Base-by-base conservation (phyloP, 2,888 invertebrate genomes). In the Teleiodes luculella region DNA sequence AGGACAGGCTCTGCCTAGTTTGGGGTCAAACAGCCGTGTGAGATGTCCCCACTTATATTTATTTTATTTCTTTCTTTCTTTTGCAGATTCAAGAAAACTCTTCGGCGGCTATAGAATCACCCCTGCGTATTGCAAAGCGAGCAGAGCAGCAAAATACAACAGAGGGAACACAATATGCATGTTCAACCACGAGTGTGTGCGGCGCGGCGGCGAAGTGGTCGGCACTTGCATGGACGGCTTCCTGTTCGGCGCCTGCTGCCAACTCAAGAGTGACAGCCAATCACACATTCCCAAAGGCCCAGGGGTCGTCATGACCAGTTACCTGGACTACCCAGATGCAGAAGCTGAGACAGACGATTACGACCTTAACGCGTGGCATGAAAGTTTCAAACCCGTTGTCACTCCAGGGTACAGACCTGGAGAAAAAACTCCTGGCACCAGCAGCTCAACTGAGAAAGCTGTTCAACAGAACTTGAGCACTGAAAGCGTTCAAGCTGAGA, bases 221-320 rank as follows among this genome's bases (percentile, higher is more conserved):
- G 96, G 97, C 0, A 94, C 97, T 0, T 97, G 97, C 72, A 96
- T 97, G 94, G 97, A 97, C 70, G 96, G 97, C 0, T 96, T 96
- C 76, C 91, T 96, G n/a, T 97, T 97, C 69, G 97, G 97, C 1
- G 96, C 97, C 0, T 97, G 97, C 78, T 97, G 97, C 72, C 94
- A 95, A 69, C 90, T 96, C 24, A 62, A 83, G 82, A 70, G 90
- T 1, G 86, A 87, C 60, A 86, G 84, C 64, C 87, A 86, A 46
- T 83, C 85, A 0, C 89, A 89, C 52, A 83, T 89, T 16, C 89
- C 89, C 0, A 89, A 89, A 76, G 89, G 89, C 0, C 88, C 89
- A 11, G 89, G 89, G 1, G 78, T 89, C 0, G 83, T 89, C 52
- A 86, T 89, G 85, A 89, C 89, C 0, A 86, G 88, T 41, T 87